Conservation (phyloP, 2,113 vertebrate species). For the human region DNA sequence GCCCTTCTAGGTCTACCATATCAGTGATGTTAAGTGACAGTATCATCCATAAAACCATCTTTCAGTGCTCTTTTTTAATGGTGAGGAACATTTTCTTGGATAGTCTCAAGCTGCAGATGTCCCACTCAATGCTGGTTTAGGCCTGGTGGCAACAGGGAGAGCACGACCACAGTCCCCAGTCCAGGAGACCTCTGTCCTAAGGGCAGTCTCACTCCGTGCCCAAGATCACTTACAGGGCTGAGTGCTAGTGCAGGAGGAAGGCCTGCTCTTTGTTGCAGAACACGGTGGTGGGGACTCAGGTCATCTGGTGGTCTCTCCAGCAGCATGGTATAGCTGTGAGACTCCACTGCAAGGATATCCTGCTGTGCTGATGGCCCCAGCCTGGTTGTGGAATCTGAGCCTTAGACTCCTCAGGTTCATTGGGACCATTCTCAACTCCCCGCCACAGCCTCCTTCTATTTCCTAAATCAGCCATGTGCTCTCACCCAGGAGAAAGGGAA, state of each 20-base stretch:
- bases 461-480: background rate
- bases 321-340: background rate
- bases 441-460: background rate
- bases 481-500: background rate
- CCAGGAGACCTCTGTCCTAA: background rate
- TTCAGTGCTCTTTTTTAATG: background rate
- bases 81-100: background rate
- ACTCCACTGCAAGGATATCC: background rate
- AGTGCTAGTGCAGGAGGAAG: background rate
- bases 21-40: background rate
- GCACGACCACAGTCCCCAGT: background rate
- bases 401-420: background rate
- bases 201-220: fast-evolving
- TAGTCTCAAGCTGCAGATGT: background rate
- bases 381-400: background rate
- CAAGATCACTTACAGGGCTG: background rate
- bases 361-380: background rate
- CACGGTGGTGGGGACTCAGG: background rate
- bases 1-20: background rate
- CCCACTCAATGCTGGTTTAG: background rate
- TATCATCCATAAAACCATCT: background rate
- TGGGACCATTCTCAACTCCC: background rate
- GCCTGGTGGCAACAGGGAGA: background rate
- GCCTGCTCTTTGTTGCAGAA: too few species aligned
- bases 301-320: background rate